Evolutionary conservation across 2,888 invertebrate species (phyloP), one percentile per base, ranked within the genome.

Genomic region (Lasioglossum villosulum): DNA sequence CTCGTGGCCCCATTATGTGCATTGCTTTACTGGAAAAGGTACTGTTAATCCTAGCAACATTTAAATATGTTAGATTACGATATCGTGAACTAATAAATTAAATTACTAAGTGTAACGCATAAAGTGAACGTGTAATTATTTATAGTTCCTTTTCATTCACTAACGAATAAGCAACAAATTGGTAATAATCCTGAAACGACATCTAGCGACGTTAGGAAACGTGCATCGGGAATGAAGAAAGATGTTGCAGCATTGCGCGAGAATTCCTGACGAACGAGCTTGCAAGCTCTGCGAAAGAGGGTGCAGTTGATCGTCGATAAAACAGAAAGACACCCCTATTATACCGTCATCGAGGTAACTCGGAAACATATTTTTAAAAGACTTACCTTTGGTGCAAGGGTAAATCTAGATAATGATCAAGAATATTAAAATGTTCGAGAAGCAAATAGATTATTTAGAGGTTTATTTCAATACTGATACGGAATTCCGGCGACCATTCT

Each of bases 221-320:
- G 90, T 86, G 48, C 80, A 85, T 82, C 88, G 66, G 78, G 59
- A 77, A 82, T 70, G 4, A 71, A 27, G 52, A n/a, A 56, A 39
- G 37, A 78, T n/a, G 59, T 87, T n/a, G 45, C 39, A 34, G 23
- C n/a, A 48, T 27, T 30, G 16, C 19, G 37, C 42, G 2, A 56
- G 34, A 37, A 80, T 12, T 70, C 37, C 39, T 52, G 63, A 59
- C 76, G 37, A 12, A 63, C 45, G 71, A 76, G 75, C 74, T 80
- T 73, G 59, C 75, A 82, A 63, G 74, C 59, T 59, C 42, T 12
- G 27, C 4, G 86, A 87, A 48, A 19, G 52, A 16, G 72, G 42
- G 80, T 78, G 27, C 83, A 75, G 79, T 48, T n/a, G 74, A 45
- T 45, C 37, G 88, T 82, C 90, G 90, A 89, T 90, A 90, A 89